Percentiles rank a stretch among this genome's conserved stretches.
These are phyloP conservation scores for Lepus europaeus DNA, from an alignment of 2,113 vertebrate genomes.

Conservation along the genomic window DNA sequence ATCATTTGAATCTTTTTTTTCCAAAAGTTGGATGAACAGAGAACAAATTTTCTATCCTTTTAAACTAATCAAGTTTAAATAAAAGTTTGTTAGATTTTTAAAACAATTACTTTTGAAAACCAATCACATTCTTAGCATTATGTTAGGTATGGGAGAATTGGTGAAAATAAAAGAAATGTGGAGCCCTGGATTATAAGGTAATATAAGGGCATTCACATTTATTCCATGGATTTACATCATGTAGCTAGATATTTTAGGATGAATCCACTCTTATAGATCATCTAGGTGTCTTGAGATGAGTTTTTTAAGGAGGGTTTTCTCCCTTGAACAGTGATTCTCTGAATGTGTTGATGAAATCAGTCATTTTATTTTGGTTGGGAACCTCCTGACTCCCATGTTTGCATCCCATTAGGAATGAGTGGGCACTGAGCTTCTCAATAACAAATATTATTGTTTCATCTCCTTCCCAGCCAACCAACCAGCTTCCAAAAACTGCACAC, in stretches of 20 bases:
- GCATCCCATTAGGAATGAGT: constrained; percentile 3
- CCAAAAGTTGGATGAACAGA: background rate
- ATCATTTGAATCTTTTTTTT: constrained; percentile 16
- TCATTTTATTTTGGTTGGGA: background rate
- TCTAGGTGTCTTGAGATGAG: background rate
- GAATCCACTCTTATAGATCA: background rate
- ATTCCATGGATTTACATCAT: background rate
- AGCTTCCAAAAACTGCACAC: constrained; percentile 92
- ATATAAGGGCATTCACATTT: background rate
- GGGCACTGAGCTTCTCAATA: background rate
- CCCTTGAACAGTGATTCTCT: background rate
- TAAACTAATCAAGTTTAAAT: background rate
- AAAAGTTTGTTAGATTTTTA: background rate
- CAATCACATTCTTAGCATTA: background rate
- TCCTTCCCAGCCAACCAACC: constrained; percentile 92
- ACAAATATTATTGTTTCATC: constrained; percentile 53
- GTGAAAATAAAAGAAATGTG: background rate
- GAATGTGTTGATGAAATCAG: background rate
- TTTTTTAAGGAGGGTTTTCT: background rate
- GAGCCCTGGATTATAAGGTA: background rate
- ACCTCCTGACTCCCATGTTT: background rate
- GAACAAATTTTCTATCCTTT: background rate
- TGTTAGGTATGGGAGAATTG: background rate
- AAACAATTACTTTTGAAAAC: background rate
- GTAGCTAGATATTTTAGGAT: background rate